Evolutionary conservation across 2,797 vertebrate species (phyloP).

Genomic region (Premnoplex brunnescens): DNA sequence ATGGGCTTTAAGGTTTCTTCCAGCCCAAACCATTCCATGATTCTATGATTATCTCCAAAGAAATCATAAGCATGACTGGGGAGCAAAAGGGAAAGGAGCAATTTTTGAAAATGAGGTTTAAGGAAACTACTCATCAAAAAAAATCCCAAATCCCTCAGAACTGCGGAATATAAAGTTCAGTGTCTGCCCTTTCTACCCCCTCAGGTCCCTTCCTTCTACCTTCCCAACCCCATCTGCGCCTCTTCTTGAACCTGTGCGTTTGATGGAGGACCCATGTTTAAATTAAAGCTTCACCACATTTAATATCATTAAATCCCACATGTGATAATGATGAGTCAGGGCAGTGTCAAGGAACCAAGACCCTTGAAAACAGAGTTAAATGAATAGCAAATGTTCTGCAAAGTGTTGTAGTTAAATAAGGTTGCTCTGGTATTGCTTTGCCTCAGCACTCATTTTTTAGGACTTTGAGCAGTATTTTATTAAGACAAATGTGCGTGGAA

Average conservation of each 20-base stretch:
- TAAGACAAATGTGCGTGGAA: not conserved
- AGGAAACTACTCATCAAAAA: not conserved
- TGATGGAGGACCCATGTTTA: not conserved
- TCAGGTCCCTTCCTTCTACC: not conserved
- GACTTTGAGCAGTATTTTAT: not conserved
- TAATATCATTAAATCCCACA: not conserved
- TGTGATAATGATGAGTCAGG: not conserved
- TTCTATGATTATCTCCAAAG: not conserved
- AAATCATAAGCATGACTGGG: not conserved
- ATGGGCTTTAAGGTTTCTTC: fast-evolving
- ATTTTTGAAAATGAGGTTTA: not conserved
- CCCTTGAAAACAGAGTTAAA: not conserved
- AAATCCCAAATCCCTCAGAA: not conserved
- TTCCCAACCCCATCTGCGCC: not conserved
- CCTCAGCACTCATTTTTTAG: not conserved
- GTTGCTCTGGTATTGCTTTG: not conserved
- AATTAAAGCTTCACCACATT: not conserved
- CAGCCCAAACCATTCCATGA: not conserved
- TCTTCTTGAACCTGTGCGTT: not conserved
- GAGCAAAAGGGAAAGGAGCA: not conserved
- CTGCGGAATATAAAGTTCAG: not conserved
- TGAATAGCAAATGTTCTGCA: not conserved
- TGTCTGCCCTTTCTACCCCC: not conserved
- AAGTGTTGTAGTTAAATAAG: not conserved
- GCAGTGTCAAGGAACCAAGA: not conserved